Evolutionary conservation across 2,113 vertebrate genomes (phyloP).

Genomic region (Poeciliopsis turrubarensis): DNA sequence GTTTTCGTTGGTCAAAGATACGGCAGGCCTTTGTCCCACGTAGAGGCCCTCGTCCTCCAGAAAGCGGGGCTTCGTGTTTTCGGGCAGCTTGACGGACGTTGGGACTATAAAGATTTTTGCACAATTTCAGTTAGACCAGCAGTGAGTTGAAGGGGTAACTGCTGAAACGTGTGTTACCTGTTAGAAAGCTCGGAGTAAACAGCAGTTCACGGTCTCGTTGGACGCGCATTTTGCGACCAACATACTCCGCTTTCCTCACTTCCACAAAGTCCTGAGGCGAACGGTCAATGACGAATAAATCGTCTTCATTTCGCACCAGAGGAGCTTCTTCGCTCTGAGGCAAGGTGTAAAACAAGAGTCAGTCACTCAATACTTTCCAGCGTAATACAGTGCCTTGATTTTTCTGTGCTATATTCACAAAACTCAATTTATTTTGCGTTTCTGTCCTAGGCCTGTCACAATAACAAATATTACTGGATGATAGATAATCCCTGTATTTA

Average conservation of each 20-base stretch:
- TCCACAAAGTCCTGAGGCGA: constrained; percentile 83
- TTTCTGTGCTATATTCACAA: not conserved
- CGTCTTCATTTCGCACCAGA: constrained; percentile 76
- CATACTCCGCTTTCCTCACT: constrained; percentile 81
- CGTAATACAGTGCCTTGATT: not conserved
- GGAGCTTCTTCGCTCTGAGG: constrained; percentile 83
- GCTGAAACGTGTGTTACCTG: constrained; percentile 76
- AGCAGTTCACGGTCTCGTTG: constrained; percentile 82
- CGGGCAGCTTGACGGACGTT: constrained; percentile 85
- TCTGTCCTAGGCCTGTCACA: too few relatives aligned
- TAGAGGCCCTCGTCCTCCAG: constrained; percentile 97
- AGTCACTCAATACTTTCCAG: not conserved
- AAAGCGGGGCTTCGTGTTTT: constrained; percentile 89
- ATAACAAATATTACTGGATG: too few relatives aligned
- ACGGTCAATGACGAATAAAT: constrained; percentile 81
- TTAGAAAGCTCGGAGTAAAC: constrained; percentile 83
- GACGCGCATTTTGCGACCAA: constrained; percentile 74
- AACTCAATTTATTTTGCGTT: too few relatives aligned
- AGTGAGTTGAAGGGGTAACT: not conserved
- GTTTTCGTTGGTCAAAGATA: constrained; percentile 85
- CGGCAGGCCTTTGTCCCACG: constrained; percentile 84
- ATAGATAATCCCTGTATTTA: too few relatives aligned
- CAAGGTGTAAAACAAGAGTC: not conserved
- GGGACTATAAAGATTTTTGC: constrained; percentile 78
- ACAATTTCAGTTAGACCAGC: not conserved